Evolutionary conservation across 2,888 invertebrate species (phyloP).

Genomic region (Ptilodon capucinus): DNA sequence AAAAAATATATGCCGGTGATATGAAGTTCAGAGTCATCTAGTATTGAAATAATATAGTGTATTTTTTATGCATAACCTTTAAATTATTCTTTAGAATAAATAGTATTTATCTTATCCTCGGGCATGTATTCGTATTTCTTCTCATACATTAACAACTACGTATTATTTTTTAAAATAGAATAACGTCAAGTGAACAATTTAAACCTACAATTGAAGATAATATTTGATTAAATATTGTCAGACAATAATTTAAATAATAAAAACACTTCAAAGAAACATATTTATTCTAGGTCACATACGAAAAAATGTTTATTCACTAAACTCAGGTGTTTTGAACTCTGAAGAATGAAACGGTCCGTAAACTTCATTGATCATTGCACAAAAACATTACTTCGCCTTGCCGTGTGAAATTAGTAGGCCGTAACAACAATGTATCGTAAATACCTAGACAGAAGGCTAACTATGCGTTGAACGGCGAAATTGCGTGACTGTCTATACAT

Average conservation of each 20-base stretch:
- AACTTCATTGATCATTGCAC: conserved; percentile 20
- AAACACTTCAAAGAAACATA: not conserved
- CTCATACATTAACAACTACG: too few relatives aligned
- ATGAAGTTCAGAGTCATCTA: too few relatives aligned
- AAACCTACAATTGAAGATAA: too few relatives aligned
- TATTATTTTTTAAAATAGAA: too few relatives aligned
- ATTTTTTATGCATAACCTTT: too few relatives aligned
- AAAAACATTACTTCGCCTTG: conserved; percentile 13
- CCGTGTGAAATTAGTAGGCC: conserved; percentile 22
- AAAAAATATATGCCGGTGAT: too few relatives aligned
- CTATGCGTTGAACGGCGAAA: conserved; percentile 14
- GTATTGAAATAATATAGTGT: too few relatives aligned
- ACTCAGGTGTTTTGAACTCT: not conserved
- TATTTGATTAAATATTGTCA: too few relatives aligned
- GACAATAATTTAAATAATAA: not conserved
- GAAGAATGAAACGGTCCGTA: conserved; percentile 24
- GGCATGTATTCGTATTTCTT: too few relatives aligned
- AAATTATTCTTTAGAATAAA: too few relatives aligned
- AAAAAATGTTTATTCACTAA: not conserved
- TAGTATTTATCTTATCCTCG: too few relatives aligned
- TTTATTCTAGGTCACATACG: not conserved
- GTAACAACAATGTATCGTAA: conserved; percentile 13
- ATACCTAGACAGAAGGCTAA: conserved; percentile 14
- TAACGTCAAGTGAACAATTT: too few relatives aligned
- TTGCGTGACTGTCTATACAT: conserved; percentile 17